phyloP scores from a whole-genome alignment of 2,797 vertebrate species.

The Columba guinea region DNA sequence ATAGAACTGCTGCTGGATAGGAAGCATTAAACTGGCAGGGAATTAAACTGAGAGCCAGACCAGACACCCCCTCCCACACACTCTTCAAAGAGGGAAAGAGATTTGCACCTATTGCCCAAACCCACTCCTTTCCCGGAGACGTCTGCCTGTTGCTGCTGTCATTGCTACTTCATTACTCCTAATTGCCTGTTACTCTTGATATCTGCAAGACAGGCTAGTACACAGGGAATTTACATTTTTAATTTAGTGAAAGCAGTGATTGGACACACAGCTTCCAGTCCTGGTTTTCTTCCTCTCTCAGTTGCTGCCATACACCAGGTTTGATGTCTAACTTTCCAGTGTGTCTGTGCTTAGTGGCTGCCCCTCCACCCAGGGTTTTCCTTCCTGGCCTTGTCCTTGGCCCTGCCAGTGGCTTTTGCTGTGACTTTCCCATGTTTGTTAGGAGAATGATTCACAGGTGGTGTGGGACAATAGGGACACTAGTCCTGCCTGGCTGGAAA shows the following conservation, averaged over 20 bases:
- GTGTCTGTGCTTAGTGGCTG: neutral
- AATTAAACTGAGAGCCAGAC: neutral
- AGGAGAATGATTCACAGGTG: neutral
- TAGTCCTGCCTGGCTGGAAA: neutral
- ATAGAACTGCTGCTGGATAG: neutral
- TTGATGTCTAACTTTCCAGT: neutral
- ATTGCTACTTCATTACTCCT: neutral
- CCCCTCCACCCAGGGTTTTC: neutral
- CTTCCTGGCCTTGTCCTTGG: neutral
- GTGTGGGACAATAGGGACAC: neutral
- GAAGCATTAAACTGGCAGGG: neutral
- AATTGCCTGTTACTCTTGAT: neutral
- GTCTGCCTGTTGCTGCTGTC: neutral
- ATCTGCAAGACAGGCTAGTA: neutral
- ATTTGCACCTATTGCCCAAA: neutral
- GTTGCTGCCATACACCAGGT: neutral
- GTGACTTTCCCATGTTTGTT: neutral
- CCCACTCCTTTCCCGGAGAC: neutral
- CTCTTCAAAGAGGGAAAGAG: neutral
- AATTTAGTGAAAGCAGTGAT: conserved; percentile 8
- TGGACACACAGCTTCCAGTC: neutral
- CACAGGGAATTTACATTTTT: conserved; percentile 24
- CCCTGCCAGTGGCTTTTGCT: neutral
- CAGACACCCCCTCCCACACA: neutral
- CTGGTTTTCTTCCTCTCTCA: conserved; percentile 23